Evolutionary conservation across 2,113 vertebrate genomes (phyloP).

Genomic region (Eidolon helvum): DNA sequence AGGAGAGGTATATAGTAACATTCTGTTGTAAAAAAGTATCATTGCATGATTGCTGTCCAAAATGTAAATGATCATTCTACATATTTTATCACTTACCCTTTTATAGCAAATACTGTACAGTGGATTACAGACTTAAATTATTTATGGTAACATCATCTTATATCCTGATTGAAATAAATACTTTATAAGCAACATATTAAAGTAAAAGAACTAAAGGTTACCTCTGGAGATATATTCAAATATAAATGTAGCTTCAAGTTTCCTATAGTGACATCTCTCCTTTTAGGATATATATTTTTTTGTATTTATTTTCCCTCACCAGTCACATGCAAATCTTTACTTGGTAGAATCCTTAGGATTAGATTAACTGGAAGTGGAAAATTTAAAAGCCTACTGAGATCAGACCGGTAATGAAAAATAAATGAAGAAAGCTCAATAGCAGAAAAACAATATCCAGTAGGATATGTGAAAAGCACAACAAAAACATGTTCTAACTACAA

Average conservation of each 20-base stretch:
- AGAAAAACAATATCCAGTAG: neutral
- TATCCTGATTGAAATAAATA: slow-evolving; percentile 37
- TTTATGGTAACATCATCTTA: slow-evolving; percentile 52
- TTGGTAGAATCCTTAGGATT: neutral
- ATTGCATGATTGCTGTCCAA: neutral
- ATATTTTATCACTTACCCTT: slow-evolving; percentile 54
- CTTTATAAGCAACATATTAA: slow-evolving; percentile 42
- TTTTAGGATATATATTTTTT: neutral
- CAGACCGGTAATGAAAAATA: neutral
- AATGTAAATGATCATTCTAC: slow-evolving; percentile 49
- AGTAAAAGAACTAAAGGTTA: slow-evolving; percentile 33
- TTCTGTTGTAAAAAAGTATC: neutral
- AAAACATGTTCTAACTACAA: too few relatives aligned
- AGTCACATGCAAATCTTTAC: neutral
- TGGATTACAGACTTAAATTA: slow-evolving; percentile 45
- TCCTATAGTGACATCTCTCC: neutral
- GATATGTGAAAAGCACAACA: neutral
- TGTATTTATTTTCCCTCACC: neutral
- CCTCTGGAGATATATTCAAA: neutral
- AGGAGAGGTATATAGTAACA: neutral
- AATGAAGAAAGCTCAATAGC: neutral
- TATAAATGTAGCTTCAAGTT: neutral
- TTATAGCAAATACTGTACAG: neutral
- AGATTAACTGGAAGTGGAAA: neutral
- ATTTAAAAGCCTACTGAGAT: neutral